These are phyloP conservation scores for Malachius bipustulatus DNA, from an alignment of 2,888 invertebrate species.

Conservation along the genomic window DNA sequence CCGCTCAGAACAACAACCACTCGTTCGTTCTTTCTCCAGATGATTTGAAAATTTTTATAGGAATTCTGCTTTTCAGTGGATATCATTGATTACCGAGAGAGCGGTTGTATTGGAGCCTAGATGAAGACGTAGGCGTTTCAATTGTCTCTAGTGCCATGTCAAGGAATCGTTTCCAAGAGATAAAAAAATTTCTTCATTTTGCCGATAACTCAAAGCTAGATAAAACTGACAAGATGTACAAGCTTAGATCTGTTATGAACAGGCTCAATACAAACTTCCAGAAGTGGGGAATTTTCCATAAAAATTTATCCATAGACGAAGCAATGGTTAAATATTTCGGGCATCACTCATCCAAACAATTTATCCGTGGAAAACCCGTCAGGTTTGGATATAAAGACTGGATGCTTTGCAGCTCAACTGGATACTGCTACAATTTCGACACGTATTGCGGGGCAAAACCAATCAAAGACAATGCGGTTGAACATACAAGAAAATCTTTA, in stretches of 20 bases:
- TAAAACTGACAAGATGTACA: constrained; percentile 10
- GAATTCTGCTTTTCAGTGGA: constrained; percentile 4
- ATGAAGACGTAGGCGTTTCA: constrained; percentile 6
- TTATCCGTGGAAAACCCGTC: constrained; percentile 22
- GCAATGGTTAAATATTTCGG: constrained; percentile 12
- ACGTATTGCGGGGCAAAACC: constrained; percentile 1
- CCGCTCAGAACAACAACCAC: background rate
- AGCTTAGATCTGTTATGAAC: constrained; percentile 10
- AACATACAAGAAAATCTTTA: background rate
- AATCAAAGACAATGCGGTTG: background rate
- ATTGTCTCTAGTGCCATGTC: constrained; percentile 3
- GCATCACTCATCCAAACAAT: constrained; percentile 22
- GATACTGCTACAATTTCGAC: constrained; percentile 20
- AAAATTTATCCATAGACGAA: constrained; percentile 20
- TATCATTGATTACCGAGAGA: constrained; percentile 9
- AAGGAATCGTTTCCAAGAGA: constrained; percentile 16
- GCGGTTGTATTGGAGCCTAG: constrained; percentile 8
- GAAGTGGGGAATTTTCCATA: constrained; percentile 20
- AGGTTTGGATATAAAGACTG: constrained; percentile 24
- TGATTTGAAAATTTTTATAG: constrained; percentile 1
- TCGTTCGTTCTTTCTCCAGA: background rate
- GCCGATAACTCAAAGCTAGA: constrained; percentile 9
- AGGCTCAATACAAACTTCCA: constrained; percentile 17
- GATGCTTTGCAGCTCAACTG: constrained; percentile 19
- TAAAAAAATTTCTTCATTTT: constrained; percentile 13